Evolutionary conservation across 2,113 vertebrate genomes (phyloP).

Genomic region (Enhydra lutris): DNA sequence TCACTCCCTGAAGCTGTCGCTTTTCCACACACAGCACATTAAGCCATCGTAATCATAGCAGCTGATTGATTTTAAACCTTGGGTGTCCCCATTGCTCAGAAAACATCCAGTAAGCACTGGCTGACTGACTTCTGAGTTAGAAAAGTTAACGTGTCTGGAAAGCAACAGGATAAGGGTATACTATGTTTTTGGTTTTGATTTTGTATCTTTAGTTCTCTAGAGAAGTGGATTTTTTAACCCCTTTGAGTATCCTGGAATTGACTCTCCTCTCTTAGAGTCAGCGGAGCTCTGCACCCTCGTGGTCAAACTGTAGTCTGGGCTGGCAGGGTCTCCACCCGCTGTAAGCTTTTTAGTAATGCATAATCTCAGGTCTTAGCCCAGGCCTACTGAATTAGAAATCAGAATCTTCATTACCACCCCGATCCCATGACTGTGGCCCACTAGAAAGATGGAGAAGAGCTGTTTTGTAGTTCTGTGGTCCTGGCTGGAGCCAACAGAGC

Average conservation of each 20-base stretch:
- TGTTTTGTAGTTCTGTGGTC: neutral
- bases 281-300: neutral
- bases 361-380: neutral
- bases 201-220: slow-evolving; percentile 26
- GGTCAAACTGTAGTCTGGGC: neutral
- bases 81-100: slow-evolving; percentile 27
- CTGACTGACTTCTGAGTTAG: slow-evolving; percentile 45
- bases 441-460: neutral
- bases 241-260: neutral
- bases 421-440: neutral
- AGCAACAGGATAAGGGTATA: neutral
- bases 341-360: neutral
- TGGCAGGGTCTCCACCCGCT: neutral
- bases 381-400: neutral
- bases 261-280: neutral
- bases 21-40: neutral
- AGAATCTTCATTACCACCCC: neutral
- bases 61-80: slow-evolving; percentile 56
- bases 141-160: slow-evolving; percentile 40
- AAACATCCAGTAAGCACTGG: neutral
- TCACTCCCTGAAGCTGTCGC: neutral
- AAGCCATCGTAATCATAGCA: slow-evolving; percentile 40
- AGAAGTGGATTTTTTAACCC: neutral
- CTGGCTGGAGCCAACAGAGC: neutral
- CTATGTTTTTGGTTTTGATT: slow-evolving; percentile 1